These are phyloP conservation scores for Diorhabda carinulata DNA, from an alignment of 1,140 invertebrate species.

Conservation along the genomic window DNA sequence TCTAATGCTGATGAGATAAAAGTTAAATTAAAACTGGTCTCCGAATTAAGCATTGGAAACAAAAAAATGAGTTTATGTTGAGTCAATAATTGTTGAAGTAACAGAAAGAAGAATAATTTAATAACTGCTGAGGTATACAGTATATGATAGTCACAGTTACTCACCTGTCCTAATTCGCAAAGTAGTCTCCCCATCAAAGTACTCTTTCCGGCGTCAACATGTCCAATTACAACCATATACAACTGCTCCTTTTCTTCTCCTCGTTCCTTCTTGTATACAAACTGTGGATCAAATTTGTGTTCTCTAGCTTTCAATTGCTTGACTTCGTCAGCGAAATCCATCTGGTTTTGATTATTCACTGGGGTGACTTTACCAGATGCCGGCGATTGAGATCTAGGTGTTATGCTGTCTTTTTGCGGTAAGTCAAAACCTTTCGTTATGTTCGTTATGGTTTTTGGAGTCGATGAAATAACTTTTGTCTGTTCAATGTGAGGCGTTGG, in stretches of 20 bases:
- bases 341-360: slow-evolving; percentile 33
- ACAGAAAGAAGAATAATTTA: too few relatives aligned
- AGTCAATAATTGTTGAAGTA: too few relatives aligned
- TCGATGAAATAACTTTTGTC: slow-evolving; percentile 35
- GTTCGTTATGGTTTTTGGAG: slow-evolving; percentile 43
- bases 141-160: background rate
- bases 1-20: too few relatives aligned
- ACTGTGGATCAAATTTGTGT: slow-evolving; percentile 54
- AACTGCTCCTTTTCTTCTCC: slow-evolving; percentile 77
- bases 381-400: slow-evolving; percentile 61
- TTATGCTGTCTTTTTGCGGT: slow-evolving; percentile 37
- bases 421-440: slow-evolving; percentile 51
- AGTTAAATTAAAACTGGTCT: too few relatives aligned
- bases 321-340: slow-evolving; percentile 43
- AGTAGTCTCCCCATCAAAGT: slow-evolving; percentile 95
- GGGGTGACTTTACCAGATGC: slow-evolving; percentile 55
- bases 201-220: slow-evolving; percentile 99
- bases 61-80: too few relatives aligned
- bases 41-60: too few relatives aligned
- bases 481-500: slow-evolving; percentile 17
- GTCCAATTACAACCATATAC: slow-evolving; percentile 94
- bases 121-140: too few relatives aligned
- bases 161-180: slow-evolving; percentile 82
- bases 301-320: slow-evolving; percentile 47
- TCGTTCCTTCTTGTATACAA: slow-evolving; percentile 70